Percentiles rank a stretch among this genome's conserved stretches.
Conservation (phyloP, 2,888 invertebrate species). For the Tachina grossa region DNA sequence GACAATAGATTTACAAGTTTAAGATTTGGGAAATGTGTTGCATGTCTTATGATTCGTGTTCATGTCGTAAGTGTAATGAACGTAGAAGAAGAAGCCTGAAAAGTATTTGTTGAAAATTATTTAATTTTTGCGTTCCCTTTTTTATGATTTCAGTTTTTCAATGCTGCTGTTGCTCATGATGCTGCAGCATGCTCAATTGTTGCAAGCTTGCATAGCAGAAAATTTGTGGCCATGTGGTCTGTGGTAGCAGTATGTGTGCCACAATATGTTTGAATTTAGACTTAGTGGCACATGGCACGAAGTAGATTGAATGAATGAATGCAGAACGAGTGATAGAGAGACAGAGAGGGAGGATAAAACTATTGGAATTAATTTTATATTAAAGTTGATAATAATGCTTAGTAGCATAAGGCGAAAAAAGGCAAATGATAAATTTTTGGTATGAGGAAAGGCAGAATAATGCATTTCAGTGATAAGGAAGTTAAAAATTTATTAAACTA, state of each 20-base stretch:
- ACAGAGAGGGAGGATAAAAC: neutral
- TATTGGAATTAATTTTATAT: slow-evolving; percentile 43
- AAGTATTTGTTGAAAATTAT: slow-evolving; percentile 36
- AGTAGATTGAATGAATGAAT: slow-evolving; percentile 14
- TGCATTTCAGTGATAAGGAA: neutral
- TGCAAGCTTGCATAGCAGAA: slow-evolving; percentile 52
- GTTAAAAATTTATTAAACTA: neutral
- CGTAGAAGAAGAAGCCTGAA: slow-evolving; percentile 10
- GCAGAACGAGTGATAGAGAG: neutral
- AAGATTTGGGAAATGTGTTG: slow-evolving; percentile 41
- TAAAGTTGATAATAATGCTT: slow-evolving; percentile 32
- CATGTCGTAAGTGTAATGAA: slow-evolving; percentile 44
- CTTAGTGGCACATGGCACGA: slow-evolving; percentile 49
- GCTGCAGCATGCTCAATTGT: slow-evolving; percentile 46
- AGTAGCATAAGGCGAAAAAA: neutral
- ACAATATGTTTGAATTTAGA: slow-evolving; percentile 53
- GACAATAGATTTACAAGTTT: slow-evolving; percentile 44
- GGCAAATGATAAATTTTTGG: neutral
- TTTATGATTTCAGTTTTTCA: neutral
- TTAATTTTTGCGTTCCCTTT: slow-evolving; percentile 8
- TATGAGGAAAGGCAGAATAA: neutral
- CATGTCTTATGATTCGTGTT: slow-evolving; percentile 25
- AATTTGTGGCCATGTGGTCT: slow-evolving; percentile 56
- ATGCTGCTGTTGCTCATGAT: slow-evolving; percentile 33
- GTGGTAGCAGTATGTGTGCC: slow-evolving; percentile 5